Evolutionary conservation across 1,140 invertebrate species (phyloP), one percentile per base, ranked within the genome.

Genomic region (Drosophila orosa): DNA sequence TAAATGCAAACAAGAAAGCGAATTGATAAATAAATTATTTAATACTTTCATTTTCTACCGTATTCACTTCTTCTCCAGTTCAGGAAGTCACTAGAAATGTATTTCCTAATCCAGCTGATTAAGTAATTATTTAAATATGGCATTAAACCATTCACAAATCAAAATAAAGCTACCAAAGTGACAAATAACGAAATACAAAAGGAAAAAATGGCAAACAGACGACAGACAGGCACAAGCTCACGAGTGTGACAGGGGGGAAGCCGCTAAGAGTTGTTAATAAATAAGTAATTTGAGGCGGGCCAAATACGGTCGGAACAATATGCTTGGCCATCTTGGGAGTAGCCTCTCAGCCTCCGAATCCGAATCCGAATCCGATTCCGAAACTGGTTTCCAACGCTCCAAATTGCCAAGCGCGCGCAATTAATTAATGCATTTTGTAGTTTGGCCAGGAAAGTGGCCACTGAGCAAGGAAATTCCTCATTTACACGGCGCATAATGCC

Each of bases 361-460:
- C 40, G 55, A 74, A 33, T 24, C 7, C 17, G 59, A 17, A 1
- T 24, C 29, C 40, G 17, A 37, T 15, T 9, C 39, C 37, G 3
- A 63, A 84, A 80, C 80, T 54, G 57, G 74, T 78, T 82, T 48
- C 44, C 10, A 52, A 19, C 61, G 71, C 74, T 85, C 68, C 74
- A 82, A 78, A 85, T 85, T 82, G 80, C 69, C 57, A 78, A 65
- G 74, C 47, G 82, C 78, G 74, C 82, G 61, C 69, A 87, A 86
- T 86, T 87, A 86, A 86, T 87, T 86, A 82, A 86, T 86, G 77
- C 68, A 85, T 67, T 86, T 78, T 67, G 58, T 65, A 39, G 40
- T 58, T 67, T 50, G 31, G 25, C 33, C 60, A 73, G 62, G 50
- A 65, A 58, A 76, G 48, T 55, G 39, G 31, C 31, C 56, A 39